Evolutionary conservation across 2,113 vertebrate species (phyloP), one percentile per base, ranked within the genome.

Genomic region (Corythornis cristatus): DNA sequence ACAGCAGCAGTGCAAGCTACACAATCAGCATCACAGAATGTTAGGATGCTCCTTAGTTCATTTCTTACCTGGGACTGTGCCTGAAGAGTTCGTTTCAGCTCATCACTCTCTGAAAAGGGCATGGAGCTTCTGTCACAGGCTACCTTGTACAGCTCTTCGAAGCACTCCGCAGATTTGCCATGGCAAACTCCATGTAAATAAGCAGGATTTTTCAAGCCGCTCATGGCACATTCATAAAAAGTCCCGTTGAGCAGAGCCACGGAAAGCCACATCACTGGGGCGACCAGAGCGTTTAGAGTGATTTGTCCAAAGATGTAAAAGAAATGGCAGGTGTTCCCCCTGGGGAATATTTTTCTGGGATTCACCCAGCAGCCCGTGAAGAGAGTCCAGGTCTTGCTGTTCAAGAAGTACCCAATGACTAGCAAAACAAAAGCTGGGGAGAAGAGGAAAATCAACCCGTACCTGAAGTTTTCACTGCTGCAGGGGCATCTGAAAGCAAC

Each of bases 401-500:
- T 99, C 88, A 99, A 91, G 91, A 99, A 99, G 72, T 99, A 98
- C 15, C 98, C 98, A 6, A 99, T 73, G 28, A 98, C 93, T 14
- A 99, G 89, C 48, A 99, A 97, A 60, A 99, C 98, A 26, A 97
- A 91, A 37, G 98, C 99, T 2, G 99, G 99, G 18, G 98, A 98
- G 37, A 99, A 97, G 57, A 99, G 97, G 94, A 99, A 99, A 5
- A 97, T 97, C 68, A 99, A 54, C 5, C 99, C 98, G 1, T 99
- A 99, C 25, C 91, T 89, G 56, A 98, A 97, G 78, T 99, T 99
- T 96, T 99, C 98, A 4, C 53, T 46, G 96, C 98, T 99, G 96
- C 99, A 99, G 23, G 99, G 99, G 40, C 99, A 99, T 97, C 98
- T 98, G 93, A 99, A 99, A 57, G 99, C 99, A 81, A 99, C 98